phyloP scores from a whole-genome alignment of 2,113 vertebrate genomes.

The Casuarius casuarius region DNA sequence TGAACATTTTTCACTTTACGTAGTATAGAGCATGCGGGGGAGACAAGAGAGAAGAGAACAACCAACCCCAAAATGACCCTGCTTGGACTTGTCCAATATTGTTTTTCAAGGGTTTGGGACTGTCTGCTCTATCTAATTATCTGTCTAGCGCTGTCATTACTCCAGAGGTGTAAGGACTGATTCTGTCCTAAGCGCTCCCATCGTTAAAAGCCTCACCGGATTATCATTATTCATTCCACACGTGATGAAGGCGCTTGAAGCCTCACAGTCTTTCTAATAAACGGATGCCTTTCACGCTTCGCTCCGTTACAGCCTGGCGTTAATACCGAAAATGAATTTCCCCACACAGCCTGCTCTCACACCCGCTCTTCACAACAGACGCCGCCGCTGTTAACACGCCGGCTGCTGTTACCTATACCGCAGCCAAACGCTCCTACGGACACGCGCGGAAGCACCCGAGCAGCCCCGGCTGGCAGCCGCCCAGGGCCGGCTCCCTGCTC shows the following conservation, averaged over 20 bases:
- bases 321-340: not conserved
- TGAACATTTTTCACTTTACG: not conserved
- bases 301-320: not conserved
- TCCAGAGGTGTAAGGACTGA: not conserved
- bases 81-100: not conserved
- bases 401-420: not conserved
- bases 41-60: not conserved
- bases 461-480: not conserved
- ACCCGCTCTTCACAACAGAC: not conserved
- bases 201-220: constrained; percentile 20
- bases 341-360: not conserved
- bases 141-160: not conserved
- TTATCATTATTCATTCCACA: not conserved
- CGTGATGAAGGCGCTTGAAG: constrained; percentile 37
- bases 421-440: not conserved
- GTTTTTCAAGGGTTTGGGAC: not conserved
- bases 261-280: not conserved
- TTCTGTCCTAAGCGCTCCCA: not conserved
- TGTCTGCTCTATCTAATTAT: not conserved
- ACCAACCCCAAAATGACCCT: not conserved
- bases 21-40: not conserved
- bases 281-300: not conserved
- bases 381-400: not conserved
- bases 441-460: not conserved
- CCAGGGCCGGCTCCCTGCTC: no score